A percentile compares a stretch with the other conserved stretches of the same genome.
These are phyloP conservation scores for Teleogryllus occipitalis DNA, from an alignment of 1,140 invertebrate genomes.

Conservation along the genomic window DNA sequence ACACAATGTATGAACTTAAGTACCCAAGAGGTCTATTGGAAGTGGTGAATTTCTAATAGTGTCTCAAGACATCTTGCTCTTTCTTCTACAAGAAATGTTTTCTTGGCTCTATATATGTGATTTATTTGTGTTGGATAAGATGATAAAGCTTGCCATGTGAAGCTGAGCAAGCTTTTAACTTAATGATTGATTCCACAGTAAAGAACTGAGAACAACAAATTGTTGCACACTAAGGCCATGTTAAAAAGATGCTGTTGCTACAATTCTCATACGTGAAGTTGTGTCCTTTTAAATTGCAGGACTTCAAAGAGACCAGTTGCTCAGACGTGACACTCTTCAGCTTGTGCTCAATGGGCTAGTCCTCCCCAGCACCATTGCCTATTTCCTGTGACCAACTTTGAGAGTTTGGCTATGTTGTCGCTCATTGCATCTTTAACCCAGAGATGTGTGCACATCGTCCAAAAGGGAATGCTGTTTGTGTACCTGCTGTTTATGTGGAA, in stretches of 20 bases:
- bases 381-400: not conserved
- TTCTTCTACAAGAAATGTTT: not conserved
- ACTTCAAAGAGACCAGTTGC: not conserved
- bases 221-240: not conserved
- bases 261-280: not conserved
- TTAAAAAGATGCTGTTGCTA: not conserved
- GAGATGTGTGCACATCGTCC: not conserved
- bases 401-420: not conserved
- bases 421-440: not conserved
- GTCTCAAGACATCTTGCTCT: not conserved
- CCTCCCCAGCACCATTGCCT: not conserved
- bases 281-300: not conserved
- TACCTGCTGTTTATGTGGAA: not conserved
- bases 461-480: not conserved
- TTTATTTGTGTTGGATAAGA: not conserved
- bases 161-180: not conserved
- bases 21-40: not conserved
- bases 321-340: not conserved
- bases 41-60: not conserved
- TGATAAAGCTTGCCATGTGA: conserved; percentile 1
- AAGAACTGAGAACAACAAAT: not conserved
- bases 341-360: not conserved
- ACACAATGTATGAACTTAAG: not conserved
- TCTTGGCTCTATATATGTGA: not conserved
- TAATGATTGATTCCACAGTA: not conserved